These are phyloP conservation scores for Virgularia gustaviana DNA, from an alignment of 92 coral and sea anemone genomes.

Conservation along the genomic window DNA sequence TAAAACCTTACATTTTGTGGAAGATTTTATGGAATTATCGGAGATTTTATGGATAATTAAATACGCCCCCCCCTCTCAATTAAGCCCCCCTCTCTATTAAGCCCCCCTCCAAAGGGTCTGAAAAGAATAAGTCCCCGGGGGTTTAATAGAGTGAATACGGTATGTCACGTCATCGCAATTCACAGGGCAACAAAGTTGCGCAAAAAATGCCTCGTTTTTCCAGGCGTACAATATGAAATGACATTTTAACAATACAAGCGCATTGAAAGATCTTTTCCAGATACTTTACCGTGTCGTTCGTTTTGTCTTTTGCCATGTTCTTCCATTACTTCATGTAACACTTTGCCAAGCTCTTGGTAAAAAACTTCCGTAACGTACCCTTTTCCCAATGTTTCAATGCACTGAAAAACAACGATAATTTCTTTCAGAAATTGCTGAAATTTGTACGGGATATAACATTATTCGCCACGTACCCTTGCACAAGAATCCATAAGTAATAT, in stretches of 20 bases:
- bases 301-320: slow-evolving; percentile 80
- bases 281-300: slow-evolving; percentile 87
- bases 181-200: no score
- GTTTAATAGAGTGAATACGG: no score
- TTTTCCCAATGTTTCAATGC: slow-evolving; percentile 88
- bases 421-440: neutral
- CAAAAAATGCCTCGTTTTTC: neutral
- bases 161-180: no score
- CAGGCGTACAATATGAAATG: neutral
- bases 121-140: no score
- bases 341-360: slow-evolving; percentile 69
- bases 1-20: no score
- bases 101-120: no score
- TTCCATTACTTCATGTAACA: slow-evolving; percentile 71
- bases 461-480: slow-evolving; percentile 61
- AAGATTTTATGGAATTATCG: no score
- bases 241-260: neutral
- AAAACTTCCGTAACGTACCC: slow-evolving; percentile 77
- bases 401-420: slow-evolving; percentile 19
- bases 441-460: neutral
- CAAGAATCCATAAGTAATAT: slow-evolving; percentile 83
- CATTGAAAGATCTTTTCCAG: no score
- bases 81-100: no score
- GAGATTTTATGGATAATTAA: no score
- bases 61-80: no score